Percentiles rank a stretch among this genome's conserved stretches.
Evolutionary conservation across 1,140 invertebrate genomes (phyloP).

Genomic region (Watersipora subatra): DNA sequence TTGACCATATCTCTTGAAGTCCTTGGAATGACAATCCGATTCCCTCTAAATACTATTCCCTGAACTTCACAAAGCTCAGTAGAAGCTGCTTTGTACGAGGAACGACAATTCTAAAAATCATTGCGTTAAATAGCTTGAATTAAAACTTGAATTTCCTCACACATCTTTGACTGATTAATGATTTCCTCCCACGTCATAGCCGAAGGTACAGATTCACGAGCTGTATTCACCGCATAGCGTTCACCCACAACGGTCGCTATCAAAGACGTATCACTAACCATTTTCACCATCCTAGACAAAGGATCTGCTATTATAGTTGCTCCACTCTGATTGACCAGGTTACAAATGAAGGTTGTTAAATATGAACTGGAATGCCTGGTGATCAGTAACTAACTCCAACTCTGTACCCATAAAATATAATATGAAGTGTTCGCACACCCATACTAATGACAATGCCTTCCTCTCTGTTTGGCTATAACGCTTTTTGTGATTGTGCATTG

Average conservation of each 20-base stretch:
- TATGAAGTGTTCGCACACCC: constrained; percentile 23
- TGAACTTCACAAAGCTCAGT: neutral
- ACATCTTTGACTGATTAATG: no score
- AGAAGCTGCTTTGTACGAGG: neutral
- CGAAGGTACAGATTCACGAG: neutral
- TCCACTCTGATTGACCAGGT: constrained; percentile 2
- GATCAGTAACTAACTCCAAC: constrained; percentile 28
- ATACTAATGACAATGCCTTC: constrained; percentile 26
- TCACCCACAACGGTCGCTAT: neutral
- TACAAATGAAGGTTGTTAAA: constrained; percentile 14
- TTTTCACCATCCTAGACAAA: neutral
- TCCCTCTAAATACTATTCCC: neutral
- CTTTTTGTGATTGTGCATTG: constrained; percentile 27
- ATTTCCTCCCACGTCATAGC: neutral
- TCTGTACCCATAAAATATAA: constrained; percentile 17
- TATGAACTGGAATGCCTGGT: constrained; percentile 16
- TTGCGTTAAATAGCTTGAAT: neutral
- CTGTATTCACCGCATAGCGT: neutral
- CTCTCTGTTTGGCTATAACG: constrained; percentile 38
- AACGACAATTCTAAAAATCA: neutral
- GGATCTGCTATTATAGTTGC: neutral
- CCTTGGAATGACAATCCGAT: constrained; percentile 2
- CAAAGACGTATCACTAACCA: neutral
- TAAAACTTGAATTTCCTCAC: no score
- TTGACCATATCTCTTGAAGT: neutral